Evolutionary conservation across 1,140 invertebrate genomes (phyloP).

Genomic region (Hermatobates lingyangjiaoensis): DNA sequence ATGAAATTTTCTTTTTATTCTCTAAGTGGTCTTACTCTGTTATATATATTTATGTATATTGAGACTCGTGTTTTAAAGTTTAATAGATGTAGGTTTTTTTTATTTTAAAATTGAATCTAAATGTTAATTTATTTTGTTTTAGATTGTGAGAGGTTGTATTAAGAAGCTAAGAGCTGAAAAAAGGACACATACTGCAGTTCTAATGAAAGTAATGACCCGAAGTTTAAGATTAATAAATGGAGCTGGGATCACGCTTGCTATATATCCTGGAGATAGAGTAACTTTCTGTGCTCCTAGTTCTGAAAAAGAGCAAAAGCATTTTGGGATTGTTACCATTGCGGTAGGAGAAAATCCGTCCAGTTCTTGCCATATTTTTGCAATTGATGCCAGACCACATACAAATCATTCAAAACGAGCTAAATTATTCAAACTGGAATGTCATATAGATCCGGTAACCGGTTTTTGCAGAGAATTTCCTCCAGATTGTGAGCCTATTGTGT

Average conservation of each 20-base stretch:
- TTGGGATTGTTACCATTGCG: constrained; percentile 75
- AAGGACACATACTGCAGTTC: constrained; percentile 64
- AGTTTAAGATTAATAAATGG: constrained; percentile 56
- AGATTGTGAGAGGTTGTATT: constrained; percentile 59
- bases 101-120: no score
- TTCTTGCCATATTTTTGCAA: constrained; percentile 88
- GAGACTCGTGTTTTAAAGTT: no score
- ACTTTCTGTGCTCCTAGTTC: constrained; percentile 77
- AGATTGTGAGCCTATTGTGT: constrained; percentile 69
- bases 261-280: constrained; percentile 69
- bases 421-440: constrained; percentile 60
- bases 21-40: no score
- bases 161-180: constrained; percentile 74
- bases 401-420: constrained; percentile 55
- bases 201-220: constrained; percentile 64
- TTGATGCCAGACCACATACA: constrained; percentile 70
- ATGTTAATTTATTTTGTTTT: constrained; percentile 19
- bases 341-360: constrained; percentile 39
- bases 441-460: constrained; percentile 41
- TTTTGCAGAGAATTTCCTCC: constrained; percentile 75
- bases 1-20: no score
- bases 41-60: no score
- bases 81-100: no score
- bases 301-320: constrained; percentile 77
- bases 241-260: constrained; percentile 35